Evolutionary conservation across 2,113 vertebrate species (phyloP), one percentile per base, ranked within the genome.

Genomic region (Neolamprologus falcicula): DNA sequence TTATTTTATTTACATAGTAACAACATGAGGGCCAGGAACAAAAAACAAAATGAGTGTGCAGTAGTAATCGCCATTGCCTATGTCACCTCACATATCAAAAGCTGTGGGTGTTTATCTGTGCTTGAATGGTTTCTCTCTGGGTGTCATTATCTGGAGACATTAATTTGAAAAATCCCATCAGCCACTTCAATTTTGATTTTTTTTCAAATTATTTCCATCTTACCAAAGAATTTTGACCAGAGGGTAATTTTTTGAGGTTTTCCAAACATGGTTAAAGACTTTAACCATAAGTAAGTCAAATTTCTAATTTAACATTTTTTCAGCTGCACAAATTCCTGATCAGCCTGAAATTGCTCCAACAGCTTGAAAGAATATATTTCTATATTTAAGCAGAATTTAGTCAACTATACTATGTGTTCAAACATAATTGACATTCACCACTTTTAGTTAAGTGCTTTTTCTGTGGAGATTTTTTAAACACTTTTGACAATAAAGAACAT

Each of bases 221-320:
- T 66, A 3, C 28, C 16, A 61, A 61, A 61, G 3, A 33, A 61
- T 61, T 61, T 61, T 61, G 9, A 61, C 28, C 28, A 10, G 57
- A 61, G 0, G 55, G 0, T 31, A 9, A 0, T 59, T 9, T 31
- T 61, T 3, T 31, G 1, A 61, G 26, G 14, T 61, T 61, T 61
- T 4, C 57, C 57, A 61, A 33, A 61, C 57, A 28, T 4, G 13
- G 55, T 59, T 59, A 28, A 61, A 17, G 26, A 61, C 57, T 61
- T 61, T 6, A 61, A 33, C 16, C 0, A 33, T 0, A 61, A 2
- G 28, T 61, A 19, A 61, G 14, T 61, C 57, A 61, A 17, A 24
- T 54, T 4, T 54, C 53, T 54, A 5, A 57, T 26, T 0, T 14
- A 57, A 26, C 0, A 26, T 1, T 8, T 57, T 57, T 26, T 2